A percentile compares a stretch with the other conserved stretches of the same genome.
phyloP scores from a whole-genome alignment of 2,888 invertebrate genomes.

The Cyrtodaria siliqua region DNA sequence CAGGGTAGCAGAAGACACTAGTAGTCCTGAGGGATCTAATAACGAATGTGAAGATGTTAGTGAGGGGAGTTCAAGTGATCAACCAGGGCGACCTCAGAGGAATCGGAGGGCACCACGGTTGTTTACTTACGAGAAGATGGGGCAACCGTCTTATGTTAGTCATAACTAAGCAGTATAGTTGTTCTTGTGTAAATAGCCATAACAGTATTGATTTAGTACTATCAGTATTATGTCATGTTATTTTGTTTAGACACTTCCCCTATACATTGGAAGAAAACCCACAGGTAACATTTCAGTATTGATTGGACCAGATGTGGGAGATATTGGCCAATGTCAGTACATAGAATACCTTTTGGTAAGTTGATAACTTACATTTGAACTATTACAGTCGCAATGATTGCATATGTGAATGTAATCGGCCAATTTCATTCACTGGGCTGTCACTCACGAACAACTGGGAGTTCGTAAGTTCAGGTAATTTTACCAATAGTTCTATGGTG shows the following conservation, averaged over 20 bases:
- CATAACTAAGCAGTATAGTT: neutral
- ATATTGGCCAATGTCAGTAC: no score
- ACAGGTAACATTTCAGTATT: no score
- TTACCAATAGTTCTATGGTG: neutral
- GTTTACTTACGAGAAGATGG: slow-evolving; percentile 11
- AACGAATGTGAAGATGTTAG: neutral
- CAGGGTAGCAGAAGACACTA: neutral
- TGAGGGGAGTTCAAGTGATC: neutral
- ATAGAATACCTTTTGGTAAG: slow-evolving; percentile 4
- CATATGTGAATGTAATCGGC: slow-evolving; percentile 12
- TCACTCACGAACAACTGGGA: slow-evolving; percentile 2
- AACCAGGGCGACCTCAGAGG: neutral
- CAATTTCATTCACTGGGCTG: slow-evolving; percentile 20
- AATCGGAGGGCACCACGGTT: slow-evolving; percentile 2
- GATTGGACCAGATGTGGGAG: no score
- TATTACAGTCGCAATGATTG: slow-evolving; percentile 9
- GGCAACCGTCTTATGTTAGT: slow-evolving; percentile 6
- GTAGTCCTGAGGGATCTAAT: neutral
- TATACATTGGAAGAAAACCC: neutral
- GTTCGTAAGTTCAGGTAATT: slow-evolving; percentile 1
- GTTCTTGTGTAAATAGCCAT: no score
- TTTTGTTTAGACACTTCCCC: neutral
- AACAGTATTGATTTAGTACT: neutral
- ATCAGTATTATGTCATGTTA: slow-evolving; percentile 1
- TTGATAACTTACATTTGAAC: neutral